Percentiles rank a stretch among this genome's conserved stretches.
phyloP scores from a whole-genome alignment of 2,113 vertebrate genomes.

The Copsychus sechellarum region DNA sequence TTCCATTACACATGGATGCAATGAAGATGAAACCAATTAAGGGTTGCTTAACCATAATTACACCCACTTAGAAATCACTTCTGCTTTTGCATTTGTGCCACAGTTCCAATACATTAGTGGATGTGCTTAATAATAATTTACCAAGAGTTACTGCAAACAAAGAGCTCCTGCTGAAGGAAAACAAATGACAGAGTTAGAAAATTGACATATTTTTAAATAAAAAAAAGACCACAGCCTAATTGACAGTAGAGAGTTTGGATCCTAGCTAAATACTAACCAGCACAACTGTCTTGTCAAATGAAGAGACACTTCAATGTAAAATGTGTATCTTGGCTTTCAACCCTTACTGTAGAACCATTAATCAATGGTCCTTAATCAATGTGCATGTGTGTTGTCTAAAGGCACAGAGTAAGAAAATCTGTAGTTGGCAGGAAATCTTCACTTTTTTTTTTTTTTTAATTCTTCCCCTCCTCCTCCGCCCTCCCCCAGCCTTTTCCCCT shows the following conservation, averaged over 20 bases:
- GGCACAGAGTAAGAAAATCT: background rate
- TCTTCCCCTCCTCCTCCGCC: background rate
- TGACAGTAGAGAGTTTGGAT: background rate
- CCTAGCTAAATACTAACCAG: background rate
- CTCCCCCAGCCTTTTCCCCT: no score
- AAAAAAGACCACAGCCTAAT: background rate
- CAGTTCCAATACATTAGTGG: background rate
- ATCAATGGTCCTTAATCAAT: no score
- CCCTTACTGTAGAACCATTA: no score
- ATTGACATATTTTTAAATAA: background rate
- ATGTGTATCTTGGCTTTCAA: background rate
- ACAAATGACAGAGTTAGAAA: background rate
- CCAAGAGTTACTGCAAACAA: background rate
- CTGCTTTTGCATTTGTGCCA: background rate
- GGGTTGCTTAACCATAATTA: background rate
- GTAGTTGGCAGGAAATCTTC: background rate
- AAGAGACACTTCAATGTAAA: background rate
- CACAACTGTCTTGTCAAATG: background rate
- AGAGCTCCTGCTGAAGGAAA: background rate
- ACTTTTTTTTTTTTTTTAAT: background rate
- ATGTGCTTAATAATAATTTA: background rate
- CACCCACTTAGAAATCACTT: background rate
- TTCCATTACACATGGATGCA: background rate
- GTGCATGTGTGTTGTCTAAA: background rate
- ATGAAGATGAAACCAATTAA: background rate